Evolutionary conservation across 1,140 invertebrate genomes (phyloP).

Genomic region (Drosophila tsacasi): DNA sequence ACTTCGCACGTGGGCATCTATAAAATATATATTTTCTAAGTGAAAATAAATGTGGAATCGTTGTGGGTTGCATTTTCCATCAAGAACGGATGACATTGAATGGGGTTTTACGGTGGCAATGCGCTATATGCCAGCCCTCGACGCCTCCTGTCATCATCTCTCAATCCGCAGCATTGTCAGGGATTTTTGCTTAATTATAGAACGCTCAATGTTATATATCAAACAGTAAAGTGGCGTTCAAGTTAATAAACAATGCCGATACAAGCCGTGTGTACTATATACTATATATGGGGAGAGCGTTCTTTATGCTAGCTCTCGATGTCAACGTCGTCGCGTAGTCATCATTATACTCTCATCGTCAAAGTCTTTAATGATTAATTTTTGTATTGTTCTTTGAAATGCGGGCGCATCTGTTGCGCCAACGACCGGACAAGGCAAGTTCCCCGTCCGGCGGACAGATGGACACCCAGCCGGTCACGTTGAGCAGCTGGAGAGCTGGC

Average conservation of each 20-base stretch:
- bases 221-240: conserved; percentile 55
- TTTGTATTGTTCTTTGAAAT: conserved; percentile 73
- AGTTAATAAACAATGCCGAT: conserved; percentile 67
- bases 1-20: conserved; percentile 6
- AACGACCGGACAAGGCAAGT: conserved; percentile 63
- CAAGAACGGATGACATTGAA: conserved; percentile 52
- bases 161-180: conserved; percentile 41
- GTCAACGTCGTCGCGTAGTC: conserved; percentile 55
- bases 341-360: conserved; percentile 49
- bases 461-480: conserved; percentile 14
- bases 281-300: conserved; percentile 14
- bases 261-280: conserved; percentile 32
- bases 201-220: conserved; percentile 65
- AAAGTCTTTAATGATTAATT: conserved; percentile 79
- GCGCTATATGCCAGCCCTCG: conserved; percentile 14
- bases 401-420: conserved; percentile 76
- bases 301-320: conserved; percentile 58
- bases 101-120: conserved; percentile 54
- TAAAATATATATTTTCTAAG: conserved; percentile 61
- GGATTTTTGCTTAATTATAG: conserved; percentile 61
- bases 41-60: conserved; percentile 49
- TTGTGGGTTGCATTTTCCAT: conserved; percentile 64
- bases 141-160: conserved; percentile 36
- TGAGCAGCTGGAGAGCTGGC: conserved; percentile 56
- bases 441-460: conserved; percentile 20